These are phyloP conservation scores for Diarsia brunnea DNA, from an alignment of 2,888 invertebrate genomes.

Conservation along the genomic window DNA sequence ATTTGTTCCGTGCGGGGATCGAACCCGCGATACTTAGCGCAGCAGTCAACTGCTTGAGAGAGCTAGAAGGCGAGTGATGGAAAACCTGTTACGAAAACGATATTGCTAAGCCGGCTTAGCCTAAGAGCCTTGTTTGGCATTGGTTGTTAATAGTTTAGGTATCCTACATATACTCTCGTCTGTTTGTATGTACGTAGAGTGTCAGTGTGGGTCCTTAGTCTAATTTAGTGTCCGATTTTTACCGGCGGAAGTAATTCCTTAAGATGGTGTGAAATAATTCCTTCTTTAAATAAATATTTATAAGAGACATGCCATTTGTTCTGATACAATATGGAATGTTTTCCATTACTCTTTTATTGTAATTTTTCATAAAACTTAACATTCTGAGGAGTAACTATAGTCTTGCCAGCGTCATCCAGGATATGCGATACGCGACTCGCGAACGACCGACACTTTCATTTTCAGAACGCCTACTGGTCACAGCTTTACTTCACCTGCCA, in stretches of 20 bases:
- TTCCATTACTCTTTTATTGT: neutral
- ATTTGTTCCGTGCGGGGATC: too few relatives aligned
- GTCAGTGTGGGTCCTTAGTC: neutral
- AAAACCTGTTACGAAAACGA: constrained; percentile 21
- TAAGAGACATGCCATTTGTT: neutral
- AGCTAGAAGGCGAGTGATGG: constrained; percentile 13
- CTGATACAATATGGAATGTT: neutral
- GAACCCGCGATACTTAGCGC: too few relatives aligned
- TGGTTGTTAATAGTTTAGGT: neutral
- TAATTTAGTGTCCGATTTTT: neutral
- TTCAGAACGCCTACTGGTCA: too few relatives aligned
- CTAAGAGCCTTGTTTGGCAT: constrained; percentile 7
- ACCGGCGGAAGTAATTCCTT: too few relatives aligned
- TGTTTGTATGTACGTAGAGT: neutral
- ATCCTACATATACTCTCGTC: neutral
- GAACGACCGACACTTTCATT: too few relatives aligned
- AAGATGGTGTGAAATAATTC: neutral
- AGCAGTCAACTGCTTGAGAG: too few relatives aligned
- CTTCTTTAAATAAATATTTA: neutral
- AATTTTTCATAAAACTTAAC: neutral
- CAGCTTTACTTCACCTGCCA: too few relatives aligned
- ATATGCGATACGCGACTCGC: too few relatives aligned
- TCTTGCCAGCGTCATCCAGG: neutral
- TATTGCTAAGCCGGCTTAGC: constrained; percentile 25
- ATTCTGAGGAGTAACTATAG: neutral